Percentiles rank a stretch among this genome's conserved stretches.
Conservation (phyloP, 1,140 invertebrate genomes). For the Drosophila sproati region DNA sequence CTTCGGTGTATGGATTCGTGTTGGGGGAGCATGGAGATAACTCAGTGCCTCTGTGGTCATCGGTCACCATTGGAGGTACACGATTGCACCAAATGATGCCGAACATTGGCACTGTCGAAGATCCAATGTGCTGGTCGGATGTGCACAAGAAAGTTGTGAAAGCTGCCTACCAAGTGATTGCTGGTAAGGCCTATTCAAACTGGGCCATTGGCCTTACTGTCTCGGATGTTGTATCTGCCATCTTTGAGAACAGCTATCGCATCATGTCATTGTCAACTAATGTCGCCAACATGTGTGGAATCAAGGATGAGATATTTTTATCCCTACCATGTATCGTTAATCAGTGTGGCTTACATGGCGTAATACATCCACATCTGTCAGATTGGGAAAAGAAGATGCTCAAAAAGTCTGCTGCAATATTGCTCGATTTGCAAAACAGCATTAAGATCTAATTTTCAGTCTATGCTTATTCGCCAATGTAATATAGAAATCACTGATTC, state of each 20-base stretch:
- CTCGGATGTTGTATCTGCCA: conserved; percentile 88
- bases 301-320: conserved; percentile 91
- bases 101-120: conserved; percentile 88
- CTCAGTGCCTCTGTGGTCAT: conserved; percentile 93
- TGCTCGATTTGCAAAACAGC: conserved; percentile 20
- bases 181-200: conserved; percentile 93
- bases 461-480: neutral
- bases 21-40: conserved; percentile 93
- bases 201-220: conserved; percentile 94
- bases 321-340: conserved; percentile 92
- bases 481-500: too few species aligned
- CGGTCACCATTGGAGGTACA: conserved; percentile 83
- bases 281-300: conserved; percentile 90
- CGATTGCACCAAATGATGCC: conserved; percentile 89
- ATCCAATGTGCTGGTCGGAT: conserved; percentile 90
- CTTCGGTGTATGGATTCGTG: conserved; percentile 93
- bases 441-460: neutral
- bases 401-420: conserved; percentile 1
- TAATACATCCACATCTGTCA: conserved; percentile 90
- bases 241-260: conserved; percentile 89
- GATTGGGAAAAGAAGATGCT: conserved; percentile 86
- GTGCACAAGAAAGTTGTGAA: conserved; percentile 91
- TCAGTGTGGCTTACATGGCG: conserved; percentile 88
- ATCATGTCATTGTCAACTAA: conserved; percentile 91
- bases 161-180: conserved; percentile 92